Base-by-base conservation (phyloP, 2,888 invertebrate genomes). In the Nycteola revayana region DNA sequence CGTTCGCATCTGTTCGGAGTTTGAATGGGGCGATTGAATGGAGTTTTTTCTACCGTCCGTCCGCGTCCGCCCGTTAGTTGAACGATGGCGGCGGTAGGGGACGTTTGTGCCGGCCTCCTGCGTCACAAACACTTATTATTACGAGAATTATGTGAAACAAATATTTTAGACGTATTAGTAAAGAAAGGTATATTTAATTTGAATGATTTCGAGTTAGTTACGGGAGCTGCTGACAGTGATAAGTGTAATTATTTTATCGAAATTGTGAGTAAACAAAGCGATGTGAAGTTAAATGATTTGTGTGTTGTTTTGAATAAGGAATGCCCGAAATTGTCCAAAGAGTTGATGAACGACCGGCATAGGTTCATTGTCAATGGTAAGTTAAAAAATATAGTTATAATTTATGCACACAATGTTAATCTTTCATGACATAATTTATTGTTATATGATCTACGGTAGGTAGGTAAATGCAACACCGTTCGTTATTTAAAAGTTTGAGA, bases 141-240 rank as follows among this genome's bases (percentile, higher is more conserved):
- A 60, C 89, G 90, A 41, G 92, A 92, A 81, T 71, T 92, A 53
- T 86, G 90, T 63, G 90, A 90, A 50, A 92, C 92, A 44, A 91
- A 92, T 71, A 78, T 93, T 31, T 66, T 93, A 51, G 90, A 91
- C 44, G 90, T 91, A 47, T 82, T 93, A 39, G 91, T 92, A 34
- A 92, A 92, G 67, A 92, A 92, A 63, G 91, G 92, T 29, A 87
- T 93, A 48, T 88, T 93, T 42, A 91, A 85, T 60, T 80, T 91
- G 48, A 89, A 90, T 55, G 92, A 92, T 57, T 90, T 92, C 51
- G 92, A 92, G 72, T 80, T 77, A 43, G 81, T 89, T 49, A 79
- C 83, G 7, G 74, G 84, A 71, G 85, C 86, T 10, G 59, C 69
- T 28, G 86, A 87, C 36, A 70, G 75, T 63, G 89, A 89, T 50